phyloP scores from a whole-genome alignment of 2,888 invertebrate genomes.

The Acanthosepion esculentum region DNA sequence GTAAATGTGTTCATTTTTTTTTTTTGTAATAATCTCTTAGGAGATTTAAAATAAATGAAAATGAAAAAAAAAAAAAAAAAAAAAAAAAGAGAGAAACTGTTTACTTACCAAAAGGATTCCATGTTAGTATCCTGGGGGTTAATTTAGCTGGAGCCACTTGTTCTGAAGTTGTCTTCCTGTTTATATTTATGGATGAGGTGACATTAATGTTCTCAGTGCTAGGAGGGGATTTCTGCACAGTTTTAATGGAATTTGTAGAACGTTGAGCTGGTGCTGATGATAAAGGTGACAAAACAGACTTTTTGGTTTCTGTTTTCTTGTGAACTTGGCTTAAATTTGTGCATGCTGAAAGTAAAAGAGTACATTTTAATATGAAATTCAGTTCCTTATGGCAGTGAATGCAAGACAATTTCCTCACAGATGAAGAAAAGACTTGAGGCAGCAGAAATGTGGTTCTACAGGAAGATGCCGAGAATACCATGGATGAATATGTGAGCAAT shows the following conservation, averaged over 20 bases:
- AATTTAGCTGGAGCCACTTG: not conserved
- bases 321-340: not conserved
- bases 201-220: not conserved
- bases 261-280: not conserved
- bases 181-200: not conserved
- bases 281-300: not conserved
- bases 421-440: too few species aligned
- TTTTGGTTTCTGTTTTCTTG: not conserved
- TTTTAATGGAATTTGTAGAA: not conserved
- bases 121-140: not conserved
- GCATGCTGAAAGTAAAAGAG: not conserved
- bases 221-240: too few species aligned
- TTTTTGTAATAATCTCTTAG: not conserved
- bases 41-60: not conserved
- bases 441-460: too few species aligned
- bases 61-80: too few species aligned
- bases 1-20: not conserved
- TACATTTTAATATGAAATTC: not conserved
- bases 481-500: too few species aligned
- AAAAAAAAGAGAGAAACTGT: not conserved
- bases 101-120: conserved; percentile 35
- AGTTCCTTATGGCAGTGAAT: too few species aligned
- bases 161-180: not conserved
- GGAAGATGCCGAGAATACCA: too few species aligned
- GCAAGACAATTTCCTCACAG: too few species aligned